Conservation (phyloP, 1,140 invertebrate species). For the Periplaneta americana region DNA sequence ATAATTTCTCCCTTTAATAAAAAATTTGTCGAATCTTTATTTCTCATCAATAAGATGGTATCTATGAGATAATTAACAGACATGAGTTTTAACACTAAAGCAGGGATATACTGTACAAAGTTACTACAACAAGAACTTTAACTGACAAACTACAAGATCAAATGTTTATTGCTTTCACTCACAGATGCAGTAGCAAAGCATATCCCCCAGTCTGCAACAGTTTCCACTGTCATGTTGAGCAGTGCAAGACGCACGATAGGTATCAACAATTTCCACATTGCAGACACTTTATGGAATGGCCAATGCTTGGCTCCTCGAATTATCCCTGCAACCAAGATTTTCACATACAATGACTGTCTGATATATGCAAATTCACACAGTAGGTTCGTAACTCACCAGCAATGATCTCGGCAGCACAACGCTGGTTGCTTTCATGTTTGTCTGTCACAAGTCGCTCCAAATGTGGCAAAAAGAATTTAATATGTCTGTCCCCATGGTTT, state of each 20-base stretch:
- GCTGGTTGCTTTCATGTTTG: slow-evolving; percentile 68
- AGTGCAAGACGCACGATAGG: slow-evolving; percentile 55
- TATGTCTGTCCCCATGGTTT: slow-evolving; percentile 63
- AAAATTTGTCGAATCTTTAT: too few relatives aligned
- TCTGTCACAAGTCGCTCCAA: slow-evolving; percentile 59
- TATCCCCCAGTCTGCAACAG: slow-evolving; percentile 69
- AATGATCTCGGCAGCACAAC: slow-evolving; percentile 80
- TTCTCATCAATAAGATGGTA: not conserved
- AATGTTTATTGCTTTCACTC: too few relatives aligned
- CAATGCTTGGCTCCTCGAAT: slow-evolving; percentile 79
- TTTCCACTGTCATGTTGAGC: slow-evolving; percentile 58
- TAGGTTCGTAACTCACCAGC: slow-evolving; percentile 36
- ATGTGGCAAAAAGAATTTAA: slow-evolving; percentile 57
- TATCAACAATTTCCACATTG: slow-evolving; percentile 49
- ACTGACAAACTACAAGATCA: too few relatives aligned
- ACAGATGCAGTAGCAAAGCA: slow-evolving; percentile 56
- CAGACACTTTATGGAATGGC: slow-evolving; percentile 57
- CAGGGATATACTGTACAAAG: not conserved
- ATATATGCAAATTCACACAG: too few relatives aligned
- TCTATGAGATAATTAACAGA: too few relatives aligned
- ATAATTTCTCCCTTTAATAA: too few relatives aligned
- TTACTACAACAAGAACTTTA: not conserved
- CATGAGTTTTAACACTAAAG: not conserved
- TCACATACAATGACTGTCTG: not conserved
- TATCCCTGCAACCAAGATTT: slow-evolving; percentile 42